These are phyloP conservation scores for Montipora capricornis DNA, from an alignment of 64 coral and sea anemone species.

Conservation along the genomic window DNA sequence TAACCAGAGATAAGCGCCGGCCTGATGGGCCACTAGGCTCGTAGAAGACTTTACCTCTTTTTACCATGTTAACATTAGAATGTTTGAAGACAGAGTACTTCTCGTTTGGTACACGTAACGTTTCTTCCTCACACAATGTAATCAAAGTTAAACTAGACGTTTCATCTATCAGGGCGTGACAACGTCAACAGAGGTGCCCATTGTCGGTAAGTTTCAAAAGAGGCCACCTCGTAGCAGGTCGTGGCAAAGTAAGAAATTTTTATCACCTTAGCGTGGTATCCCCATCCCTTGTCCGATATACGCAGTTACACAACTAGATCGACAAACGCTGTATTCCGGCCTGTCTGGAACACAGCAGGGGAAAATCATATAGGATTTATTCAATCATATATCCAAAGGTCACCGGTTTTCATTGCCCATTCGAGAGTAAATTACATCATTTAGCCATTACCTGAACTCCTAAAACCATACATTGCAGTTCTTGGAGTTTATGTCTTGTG, in stretches of 20 bases:
- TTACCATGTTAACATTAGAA: no score
- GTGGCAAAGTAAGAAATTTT: not conserved
- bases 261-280: not conserved
- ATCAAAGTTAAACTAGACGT: not conserved
- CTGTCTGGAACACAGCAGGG: not conserved
- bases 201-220: not conserved
- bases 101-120: not conserved
- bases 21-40: no score
- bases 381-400: not conserved
- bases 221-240: not conserved
- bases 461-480: not conserved
- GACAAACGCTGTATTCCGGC: not conserved
- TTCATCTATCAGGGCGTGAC: not conserved
- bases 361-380: not conserved
- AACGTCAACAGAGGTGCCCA: not conserved
- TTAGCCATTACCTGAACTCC: not conserved
- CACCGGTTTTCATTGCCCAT: constrained; percentile 31
- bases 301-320: not conserved
- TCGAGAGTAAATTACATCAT: constrained; percentile 59
- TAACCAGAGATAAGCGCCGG: no score
- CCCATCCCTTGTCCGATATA: not conserved
- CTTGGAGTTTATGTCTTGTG: not conserved
- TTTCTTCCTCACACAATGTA: not conserved
- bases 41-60: no score
- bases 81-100: not conserved